These are phyloP conservation scores for Choloepus hoffmanni DNA, from an alignment of 2,113 vertebrate genomes.

Conservation along the genomic window DNA sequence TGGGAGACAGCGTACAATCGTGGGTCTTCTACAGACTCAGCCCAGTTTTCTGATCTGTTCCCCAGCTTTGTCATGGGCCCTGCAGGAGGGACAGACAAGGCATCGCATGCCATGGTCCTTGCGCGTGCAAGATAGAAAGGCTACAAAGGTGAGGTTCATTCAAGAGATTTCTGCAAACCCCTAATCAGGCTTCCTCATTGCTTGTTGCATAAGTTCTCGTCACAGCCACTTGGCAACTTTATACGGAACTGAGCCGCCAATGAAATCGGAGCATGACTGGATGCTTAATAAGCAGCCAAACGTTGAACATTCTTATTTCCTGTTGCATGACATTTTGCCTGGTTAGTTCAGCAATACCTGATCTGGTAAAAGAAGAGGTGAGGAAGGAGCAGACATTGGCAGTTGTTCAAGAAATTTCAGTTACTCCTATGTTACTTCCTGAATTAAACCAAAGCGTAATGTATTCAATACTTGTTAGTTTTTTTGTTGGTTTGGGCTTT, in stretches of 20 bases:
- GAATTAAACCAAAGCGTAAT: too few relatives aligned
- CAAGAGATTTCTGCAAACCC: neutral
- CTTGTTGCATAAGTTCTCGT: neutral
- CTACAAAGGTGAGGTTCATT: neutral
- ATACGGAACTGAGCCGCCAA: neutral
- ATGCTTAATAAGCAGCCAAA: constrained; percentile 46
- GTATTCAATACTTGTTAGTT: neutral
- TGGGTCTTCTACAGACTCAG: neutral
- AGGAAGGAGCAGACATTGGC: constrained; percentile 18
- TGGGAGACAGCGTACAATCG: neutral
- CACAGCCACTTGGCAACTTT: neutral
- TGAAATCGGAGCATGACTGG: neutral
- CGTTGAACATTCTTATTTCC: neutral
- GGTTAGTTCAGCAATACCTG: neutral
- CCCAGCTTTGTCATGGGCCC: neutral
- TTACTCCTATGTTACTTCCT: neutral
- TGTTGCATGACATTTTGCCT: neutral
- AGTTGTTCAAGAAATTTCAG: neutral
- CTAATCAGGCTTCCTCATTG: neutral
- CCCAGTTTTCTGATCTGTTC: neutral
- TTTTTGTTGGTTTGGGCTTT: neutral
- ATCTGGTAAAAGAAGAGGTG: constrained; percentile 28
- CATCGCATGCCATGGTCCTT: neutral
- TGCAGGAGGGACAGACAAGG: neutral
- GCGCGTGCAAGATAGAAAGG: neutral